These are phyloP conservation scores for Eupithecia exiguata DNA, from an alignment of 2,888 invertebrate species.

Conservation along the genomic window DNA sequence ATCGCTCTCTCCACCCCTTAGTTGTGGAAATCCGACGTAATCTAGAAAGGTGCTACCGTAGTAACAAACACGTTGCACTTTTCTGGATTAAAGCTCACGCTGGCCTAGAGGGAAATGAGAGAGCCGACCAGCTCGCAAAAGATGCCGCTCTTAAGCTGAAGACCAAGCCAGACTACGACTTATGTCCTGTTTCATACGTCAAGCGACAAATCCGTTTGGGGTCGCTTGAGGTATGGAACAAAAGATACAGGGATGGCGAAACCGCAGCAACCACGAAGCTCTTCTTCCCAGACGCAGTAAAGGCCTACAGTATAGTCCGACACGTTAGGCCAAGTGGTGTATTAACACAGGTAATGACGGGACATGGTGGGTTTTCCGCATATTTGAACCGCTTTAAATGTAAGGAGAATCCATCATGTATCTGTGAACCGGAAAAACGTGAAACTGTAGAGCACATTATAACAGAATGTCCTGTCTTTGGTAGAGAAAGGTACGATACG, in stretches of 20 bases:
- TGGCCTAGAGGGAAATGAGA: slow-evolving; percentile 23
- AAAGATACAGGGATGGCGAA: background rate
- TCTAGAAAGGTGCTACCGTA: background rate
- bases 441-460: slow-evolving; percentile 3
- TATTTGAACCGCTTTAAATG: slow-evolving; percentile 14
- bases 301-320: background rate
- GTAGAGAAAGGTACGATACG: background rate
- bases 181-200: slow-evolving; percentile 20
- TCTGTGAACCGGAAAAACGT: background rate
- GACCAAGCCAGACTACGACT: slow-evolving; percentile 10
- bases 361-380: slow-evolving; percentile 12
- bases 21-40: slow-evolving; percentile 4
- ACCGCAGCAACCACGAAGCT: slow-evolving; percentile 6
- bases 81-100: slow-evolving; percentile 30
- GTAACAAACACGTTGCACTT: slow-evolving; percentile 1
- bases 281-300: slow-evolving; percentile 23
- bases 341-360: background rate
- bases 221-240: slow-evolving; percentile 19
- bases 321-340: background rate
- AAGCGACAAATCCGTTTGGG: slow-evolving; percentile 9
- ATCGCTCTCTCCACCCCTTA: slow-evolving; percentile 13
- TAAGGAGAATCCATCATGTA: background rate
- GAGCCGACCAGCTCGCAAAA: slow-evolving; percentile 14
- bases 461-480: slow-evolving; percentile 6
- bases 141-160: slow-evolving; percentile 19